A percentile compares a stretch with the other conserved stretches of the same genome.
Conservation (phyloP, 2,888 invertebrate genomes). For the Zygogramma bicolorata region DNA sequence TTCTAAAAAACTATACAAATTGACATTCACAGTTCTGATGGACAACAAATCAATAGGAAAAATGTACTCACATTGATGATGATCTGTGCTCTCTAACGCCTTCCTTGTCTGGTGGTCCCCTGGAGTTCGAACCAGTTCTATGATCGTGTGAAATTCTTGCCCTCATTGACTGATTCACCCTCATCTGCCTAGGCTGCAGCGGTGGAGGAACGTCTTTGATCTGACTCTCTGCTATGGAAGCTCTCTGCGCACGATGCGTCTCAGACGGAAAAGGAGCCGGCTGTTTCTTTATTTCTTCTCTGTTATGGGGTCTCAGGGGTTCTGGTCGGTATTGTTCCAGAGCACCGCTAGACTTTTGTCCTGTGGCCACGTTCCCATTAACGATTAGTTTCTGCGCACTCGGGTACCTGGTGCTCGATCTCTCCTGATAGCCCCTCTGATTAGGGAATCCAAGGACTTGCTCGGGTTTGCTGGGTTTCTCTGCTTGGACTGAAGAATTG, state of each 20-base stretch:
- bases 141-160: conserved; percentile 59
- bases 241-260: conserved; percentile 55
- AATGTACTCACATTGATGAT: conserved; percentile 61
- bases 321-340: conserved; percentile 63
- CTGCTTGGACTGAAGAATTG: conserved; percentile 38
- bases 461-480: conserved; percentile 45
- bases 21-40: too few relatives aligned
- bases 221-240: conserved; percentile 61
- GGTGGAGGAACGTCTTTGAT: conserved; percentile 60
- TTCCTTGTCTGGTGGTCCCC: conserved; percentile 56
- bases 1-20: too few relatives aligned
- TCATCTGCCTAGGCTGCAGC: conserved; percentile 64
- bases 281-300: conserved; percentile 33
- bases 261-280: conserved; percentile 3
- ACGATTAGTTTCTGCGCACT: conserved; percentile 67
- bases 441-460: conserved; percentile 56
- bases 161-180: conserved; percentile 64
- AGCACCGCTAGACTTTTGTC: conserved; percentile 63
- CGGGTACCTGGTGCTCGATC: conserved; percentile 66
- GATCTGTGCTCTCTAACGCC: conserved; percentile 54
- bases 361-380: conserved; percentile 66
- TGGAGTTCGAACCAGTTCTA: conserved; percentile 40
- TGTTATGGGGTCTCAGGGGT: conserved; percentile 58
- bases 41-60: too few relatives aligned
- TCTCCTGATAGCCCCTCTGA: conserved; percentile 63